Evolutionary conservation across 2,113 vertebrate species (phyloP).

Genomic region (Vulpes vulpes): DNA sequence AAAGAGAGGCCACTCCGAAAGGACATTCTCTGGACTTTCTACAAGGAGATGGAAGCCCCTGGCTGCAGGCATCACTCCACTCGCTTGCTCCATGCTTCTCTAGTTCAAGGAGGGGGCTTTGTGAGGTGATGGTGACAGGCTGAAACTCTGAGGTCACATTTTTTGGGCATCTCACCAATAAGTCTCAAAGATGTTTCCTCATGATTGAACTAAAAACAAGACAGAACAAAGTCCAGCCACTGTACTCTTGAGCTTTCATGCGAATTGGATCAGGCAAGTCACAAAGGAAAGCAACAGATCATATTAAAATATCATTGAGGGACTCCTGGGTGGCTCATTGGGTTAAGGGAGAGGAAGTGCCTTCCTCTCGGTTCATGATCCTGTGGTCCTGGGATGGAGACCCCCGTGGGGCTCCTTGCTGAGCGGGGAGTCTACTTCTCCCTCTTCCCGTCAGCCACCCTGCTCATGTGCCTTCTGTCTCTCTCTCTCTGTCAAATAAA

Average conservation of each 20-base stretch:
- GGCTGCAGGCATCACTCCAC: accelerated
- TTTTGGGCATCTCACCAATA: background rate
- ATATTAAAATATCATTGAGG: background rate
- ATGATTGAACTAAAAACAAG: background rate
- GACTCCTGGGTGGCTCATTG: too few relatives aligned
- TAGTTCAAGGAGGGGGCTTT: background rate
- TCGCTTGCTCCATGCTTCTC: background rate
- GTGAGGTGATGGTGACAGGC: background rate
- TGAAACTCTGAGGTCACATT: background rate
- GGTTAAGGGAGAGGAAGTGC: too few relatives aligned
- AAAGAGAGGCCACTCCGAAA: background rate
- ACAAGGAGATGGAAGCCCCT: background rate
- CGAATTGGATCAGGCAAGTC: background rate
- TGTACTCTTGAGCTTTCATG: background rate
- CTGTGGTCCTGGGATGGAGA: too few relatives aligned
- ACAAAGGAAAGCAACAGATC: background rate
- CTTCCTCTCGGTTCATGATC: too few relatives aligned
- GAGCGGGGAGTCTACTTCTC: too few relatives aligned
- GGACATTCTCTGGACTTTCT: background rate
- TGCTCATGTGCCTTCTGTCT: too few relatives aligned
- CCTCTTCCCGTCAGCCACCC: too few relatives aligned
- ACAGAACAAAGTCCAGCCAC: background rate
- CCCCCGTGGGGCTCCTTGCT: too few relatives aligned
- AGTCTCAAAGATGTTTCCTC: background rate
- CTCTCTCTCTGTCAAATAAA: too few relatives aligned